These are phyloP conservation scores for Sandelia bainsii DNA, from an alignment of 2,797 vertebrate species.

Conservation along the genomic window DNA sequence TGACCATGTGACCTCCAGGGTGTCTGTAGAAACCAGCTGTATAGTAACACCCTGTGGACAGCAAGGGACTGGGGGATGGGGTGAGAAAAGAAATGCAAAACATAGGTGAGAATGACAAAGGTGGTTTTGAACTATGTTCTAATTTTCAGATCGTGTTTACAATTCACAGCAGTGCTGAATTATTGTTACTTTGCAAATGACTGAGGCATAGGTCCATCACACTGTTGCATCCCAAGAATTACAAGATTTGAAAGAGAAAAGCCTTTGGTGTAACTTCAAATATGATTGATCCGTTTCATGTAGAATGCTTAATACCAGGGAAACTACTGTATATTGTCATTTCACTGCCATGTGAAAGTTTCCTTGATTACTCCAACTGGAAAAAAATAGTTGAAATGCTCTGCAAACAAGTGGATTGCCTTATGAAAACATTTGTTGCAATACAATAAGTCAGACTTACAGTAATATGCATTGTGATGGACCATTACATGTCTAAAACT, in stretches of 20 bases:
- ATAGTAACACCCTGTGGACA: conserved; percentile 87
- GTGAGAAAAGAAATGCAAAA: conserved; percentile 5
- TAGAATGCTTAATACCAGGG: background rate
- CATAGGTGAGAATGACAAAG: background rate
- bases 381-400: too few species aligned
- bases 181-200: background rate
- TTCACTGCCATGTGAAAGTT: background rate
- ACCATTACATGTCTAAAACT: background rate
- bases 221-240: too few species aligned
- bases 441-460: background rate
- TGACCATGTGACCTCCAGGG: conserved; percentile 88
- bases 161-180: too few species aligned
- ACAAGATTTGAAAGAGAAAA: background rate
- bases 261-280: background rate
- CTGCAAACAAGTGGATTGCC: background rate
- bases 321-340: background rate
- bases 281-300: background rate
- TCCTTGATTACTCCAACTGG: background rate
- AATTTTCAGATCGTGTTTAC: too few species aligned
- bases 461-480: background rate
- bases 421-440: background rate
- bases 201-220: too few species aligned
- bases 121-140: background rate
- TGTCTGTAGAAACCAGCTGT: conserved; percentile 86
- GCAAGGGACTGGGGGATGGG: conserved; percentile 87